A percentile compares a stretch with the other conserved stretches of the same genome.
phyloP scores from a whole-genome alignment of 2,113 vertebrate genomes.

The Lycocorax pyrrhopterus region DNA sequence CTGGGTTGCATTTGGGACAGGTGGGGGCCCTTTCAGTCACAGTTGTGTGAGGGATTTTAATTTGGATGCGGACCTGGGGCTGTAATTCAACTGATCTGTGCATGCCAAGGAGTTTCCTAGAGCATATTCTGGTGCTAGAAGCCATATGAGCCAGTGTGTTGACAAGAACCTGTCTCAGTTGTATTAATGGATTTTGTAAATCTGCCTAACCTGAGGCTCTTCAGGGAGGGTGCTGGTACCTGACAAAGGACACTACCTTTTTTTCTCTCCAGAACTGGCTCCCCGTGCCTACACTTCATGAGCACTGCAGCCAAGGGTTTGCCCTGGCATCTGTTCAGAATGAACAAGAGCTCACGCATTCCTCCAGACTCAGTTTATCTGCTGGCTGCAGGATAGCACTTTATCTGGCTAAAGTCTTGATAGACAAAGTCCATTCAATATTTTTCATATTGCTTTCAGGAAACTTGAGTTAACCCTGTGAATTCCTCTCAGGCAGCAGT shows the following conservation, averaged over 20 bases:
- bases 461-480: background rate
- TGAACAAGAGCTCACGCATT: accelerated
- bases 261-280: background rate
- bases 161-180: background rate
- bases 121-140: background rate
- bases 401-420: background rate
- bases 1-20: background rate
- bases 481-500: background rate
- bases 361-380: background rate
- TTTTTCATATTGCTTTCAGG: background rate
- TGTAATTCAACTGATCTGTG: background rate
- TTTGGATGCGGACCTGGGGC: background rate
- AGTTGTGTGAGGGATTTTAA: background rate
- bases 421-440: background rate
- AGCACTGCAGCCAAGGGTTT: background rate
- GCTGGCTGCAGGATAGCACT: background rate
- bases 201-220: background rate
- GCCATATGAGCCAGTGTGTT: accelerated
- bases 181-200: background rate
- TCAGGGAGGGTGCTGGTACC: background rate
- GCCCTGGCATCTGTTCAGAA: accelerated
- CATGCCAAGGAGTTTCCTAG: background rate
- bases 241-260: background rate
- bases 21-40: background rate
- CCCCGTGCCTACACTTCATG: background rate